Evolutionary conservation across 2,113 vertebrate genomes (phyloP).

Genomic region (Aldabrachelys gigantea): DNA sequence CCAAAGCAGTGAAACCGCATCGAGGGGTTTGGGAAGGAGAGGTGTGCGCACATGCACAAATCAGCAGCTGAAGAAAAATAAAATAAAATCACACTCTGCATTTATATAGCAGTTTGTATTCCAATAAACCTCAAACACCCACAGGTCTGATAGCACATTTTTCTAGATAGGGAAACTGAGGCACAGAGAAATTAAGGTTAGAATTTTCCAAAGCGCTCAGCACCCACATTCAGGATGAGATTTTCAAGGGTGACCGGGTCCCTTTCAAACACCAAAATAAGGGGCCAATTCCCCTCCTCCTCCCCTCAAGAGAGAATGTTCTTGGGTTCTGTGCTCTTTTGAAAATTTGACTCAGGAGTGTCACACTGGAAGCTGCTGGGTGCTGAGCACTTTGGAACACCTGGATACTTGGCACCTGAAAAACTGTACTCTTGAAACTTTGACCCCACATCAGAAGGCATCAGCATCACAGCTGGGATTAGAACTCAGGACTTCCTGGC

Average conservation of each 20-base stretch:
- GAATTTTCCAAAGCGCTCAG: rapidly evolving
- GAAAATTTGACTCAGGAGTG: neutral
- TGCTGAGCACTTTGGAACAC: rapidly evolving
- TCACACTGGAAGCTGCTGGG: rapidly evolving
- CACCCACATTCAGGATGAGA: rapidly evolving
- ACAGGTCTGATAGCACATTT: neutral
- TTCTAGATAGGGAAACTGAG: neutral
- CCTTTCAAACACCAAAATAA: neutral
- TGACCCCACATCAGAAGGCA: neutral
- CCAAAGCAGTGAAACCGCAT: slow-evolving; percentile 61
- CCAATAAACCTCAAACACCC: neutral
- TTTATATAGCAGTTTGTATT: neutral
- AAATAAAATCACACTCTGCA: rapidly evolving
- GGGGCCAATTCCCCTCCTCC: neutral
- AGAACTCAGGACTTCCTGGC: neutral
- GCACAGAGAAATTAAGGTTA: neutral
- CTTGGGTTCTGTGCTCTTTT: rapidly evolving
- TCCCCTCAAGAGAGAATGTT: rapidly evolving
- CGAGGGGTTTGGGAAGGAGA: neutral
- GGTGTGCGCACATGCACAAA: too few species aligned
- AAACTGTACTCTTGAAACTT: neutral
- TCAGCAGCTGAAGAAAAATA: neutral
- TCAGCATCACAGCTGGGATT: neutral
- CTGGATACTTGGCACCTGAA: neutral
- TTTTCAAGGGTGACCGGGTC: neutral